Evolutionary conservation across 2,888 invertebrate genomes (phyloP), one percentile per base, ranked within the genome.

Genomic region (Cartodere bifasciata): DNA sequence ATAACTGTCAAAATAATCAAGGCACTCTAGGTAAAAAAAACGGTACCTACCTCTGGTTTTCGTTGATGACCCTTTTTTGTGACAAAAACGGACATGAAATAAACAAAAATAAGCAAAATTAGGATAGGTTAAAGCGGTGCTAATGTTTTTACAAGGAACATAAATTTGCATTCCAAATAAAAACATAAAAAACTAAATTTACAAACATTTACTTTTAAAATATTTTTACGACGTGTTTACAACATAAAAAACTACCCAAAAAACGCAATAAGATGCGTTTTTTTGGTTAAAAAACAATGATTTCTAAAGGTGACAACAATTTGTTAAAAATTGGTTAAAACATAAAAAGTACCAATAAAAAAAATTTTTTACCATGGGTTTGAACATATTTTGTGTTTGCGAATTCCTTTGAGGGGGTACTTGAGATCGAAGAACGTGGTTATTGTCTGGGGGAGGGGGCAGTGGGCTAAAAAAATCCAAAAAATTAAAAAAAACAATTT

Each of bases 31-130:
- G n/a, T n/a, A n/a, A n/a, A n/a, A 20, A 20, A n/a, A 7, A 20
- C n/a, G 45, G 44, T 50, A 75, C 82, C 69, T 78, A 86, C 86
- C 84, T 87, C 87, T 56, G 86, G 85, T 70, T 81, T 82, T 69
- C 84, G 74, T 63, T 83, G 81, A 62, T 84, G 83, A 70, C 79
- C 74, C 83, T 84, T 58, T 56, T 23, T 30, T 32, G 24, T 31
- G 25, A 32, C 44, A 43, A 44, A 49, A 52, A 65, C 63, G 55
- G 63, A 68, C 68, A 69, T 68, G 67, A 64, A 68, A 67, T 64
- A 63, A 64, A 64, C 54, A 66, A 63, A 64, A 59, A 60, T 58
- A 36, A 60, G 60, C 60, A 53, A 62, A 65, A 64, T 64, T 58
- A 60, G 58, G 56, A 48, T 44, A 46, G 43, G n/a, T n/a, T n/a